Evolutionary conservation across 2,797 vertebrate genomes (phyloP).

Genomic region (Phaenicophaeus curvirostris): DNA sequence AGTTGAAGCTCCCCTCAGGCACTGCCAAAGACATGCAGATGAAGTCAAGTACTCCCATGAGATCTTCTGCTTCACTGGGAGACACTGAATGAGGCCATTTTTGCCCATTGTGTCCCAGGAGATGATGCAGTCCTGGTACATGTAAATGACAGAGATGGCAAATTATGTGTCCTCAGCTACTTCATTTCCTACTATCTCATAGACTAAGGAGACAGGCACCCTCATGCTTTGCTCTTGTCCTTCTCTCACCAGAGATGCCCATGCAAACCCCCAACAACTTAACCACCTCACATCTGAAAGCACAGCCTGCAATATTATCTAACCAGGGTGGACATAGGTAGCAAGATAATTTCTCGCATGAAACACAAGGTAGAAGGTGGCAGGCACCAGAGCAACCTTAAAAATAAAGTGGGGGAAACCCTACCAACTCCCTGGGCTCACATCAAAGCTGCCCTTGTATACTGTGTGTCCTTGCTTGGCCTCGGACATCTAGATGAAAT

Average conservation of each 20-base stretch:
- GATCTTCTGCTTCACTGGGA: neutral
- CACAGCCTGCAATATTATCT: neutral
- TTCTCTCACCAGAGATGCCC: neutral
- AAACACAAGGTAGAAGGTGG: neutral
- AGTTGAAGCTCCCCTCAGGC: slow-evolving; percentile 5
- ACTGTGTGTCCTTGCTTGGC: fast-evolving
- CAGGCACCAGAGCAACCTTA: neutral
- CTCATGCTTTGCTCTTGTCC: neutral
- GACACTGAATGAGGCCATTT: neutral
- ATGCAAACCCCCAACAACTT: neutral
- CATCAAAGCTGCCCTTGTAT: neutral
- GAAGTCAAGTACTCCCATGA: neutral
- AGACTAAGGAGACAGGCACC: neutral
- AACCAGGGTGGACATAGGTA: neutral
- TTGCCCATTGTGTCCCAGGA: neutral
- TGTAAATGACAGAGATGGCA: neutral
- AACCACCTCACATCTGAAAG: neutral
- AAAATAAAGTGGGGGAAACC: neutral
- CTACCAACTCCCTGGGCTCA: fast-evolving
- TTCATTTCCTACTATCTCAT: neutral
- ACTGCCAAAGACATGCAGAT: neutral
- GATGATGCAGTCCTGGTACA: neutral
- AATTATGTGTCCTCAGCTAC: neutral
- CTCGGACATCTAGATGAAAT: neutral
- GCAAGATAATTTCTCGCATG: neutral